phyloP scores from a whole-genome alignment of 2,888 invertebrate genomes.

The Drosophila flavopinicola region DNA sequence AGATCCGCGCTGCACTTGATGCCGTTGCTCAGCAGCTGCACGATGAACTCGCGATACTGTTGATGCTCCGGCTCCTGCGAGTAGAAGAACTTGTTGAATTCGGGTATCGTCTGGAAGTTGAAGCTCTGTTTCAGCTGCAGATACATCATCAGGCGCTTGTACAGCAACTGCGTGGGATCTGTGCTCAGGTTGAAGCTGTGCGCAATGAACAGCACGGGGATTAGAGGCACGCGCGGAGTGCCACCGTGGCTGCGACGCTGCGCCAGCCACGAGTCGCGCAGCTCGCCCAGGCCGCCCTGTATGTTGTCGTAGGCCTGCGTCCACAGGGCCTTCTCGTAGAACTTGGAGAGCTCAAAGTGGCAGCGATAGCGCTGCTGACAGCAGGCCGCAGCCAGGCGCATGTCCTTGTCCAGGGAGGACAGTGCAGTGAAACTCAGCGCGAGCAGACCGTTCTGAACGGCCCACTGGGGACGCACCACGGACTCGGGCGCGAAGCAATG shows the following conservation, averaged over 20 bases:
- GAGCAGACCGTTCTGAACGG: slow-evolving; percentile 89
- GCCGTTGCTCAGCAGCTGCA: slow-evolving; percentile 91
- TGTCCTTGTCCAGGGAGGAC: slow-evolving; percentile 87
- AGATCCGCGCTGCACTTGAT: slow-evolving; percentile 91
- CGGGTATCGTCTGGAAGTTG: slow-evolving; percentile 92
- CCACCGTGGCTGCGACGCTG: slow-evolving; percentile 81
- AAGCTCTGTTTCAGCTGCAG: slow-evolving; percentile 91
- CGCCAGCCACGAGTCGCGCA: slow-evolving; percentile 79
- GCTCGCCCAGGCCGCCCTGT: slow-evolving; percentile 80
- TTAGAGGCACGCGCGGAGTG: slow-evolving; percentile 82
- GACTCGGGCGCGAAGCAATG: slow-evolving; percentile 91
- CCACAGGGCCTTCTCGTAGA: slow-evolving; percentile 84
- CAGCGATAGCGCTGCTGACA: slow-evolving; percentile 90
- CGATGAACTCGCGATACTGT: slow-evolving; percentile 90
- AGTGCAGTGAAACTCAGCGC: slow-evolving; percentile 89
- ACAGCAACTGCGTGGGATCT: slow-evolving; percentile 90
- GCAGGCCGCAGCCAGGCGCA: slow-evolving; percentile 90
- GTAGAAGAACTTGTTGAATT: slow-evolving; percentile 93
- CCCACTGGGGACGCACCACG: slow-evolving; percentile 89
- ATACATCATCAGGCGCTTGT: slow-evolving; percentile 91
- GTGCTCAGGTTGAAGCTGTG: slow-evolving; percentile 87
- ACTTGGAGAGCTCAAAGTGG: slow-evolving; percentile 89
- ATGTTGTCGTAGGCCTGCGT: slow-evolving; percentile 83
- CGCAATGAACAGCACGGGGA: slow-evolving; percentile 82
- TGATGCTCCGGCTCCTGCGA: slow-evolving; percentile 89